These are phyloP conservation scores for Archilochus colubris DNA, from an alignment of 2,113 vertebrate genomes.

Conservation along the genomic window DNA sequence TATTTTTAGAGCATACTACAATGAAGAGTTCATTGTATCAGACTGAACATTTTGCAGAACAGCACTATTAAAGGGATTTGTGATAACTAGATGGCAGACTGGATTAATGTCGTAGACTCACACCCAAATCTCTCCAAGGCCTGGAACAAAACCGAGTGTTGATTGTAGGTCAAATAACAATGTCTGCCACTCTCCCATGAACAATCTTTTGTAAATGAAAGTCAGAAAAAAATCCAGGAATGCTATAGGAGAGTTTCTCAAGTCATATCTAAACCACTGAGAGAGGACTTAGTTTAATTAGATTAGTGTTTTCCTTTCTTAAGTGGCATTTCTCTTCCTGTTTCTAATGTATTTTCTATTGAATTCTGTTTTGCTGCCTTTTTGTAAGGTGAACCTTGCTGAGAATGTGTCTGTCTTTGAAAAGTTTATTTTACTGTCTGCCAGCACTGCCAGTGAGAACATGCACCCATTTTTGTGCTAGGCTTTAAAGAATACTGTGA, in stretches of 20 bases:
- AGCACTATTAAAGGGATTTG: constrained; percentile 28
- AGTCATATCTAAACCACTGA: neutral
- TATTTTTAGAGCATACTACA: constrained; percentile 34
- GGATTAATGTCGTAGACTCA: constrained; percentile 13
- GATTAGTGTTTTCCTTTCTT: neutral
- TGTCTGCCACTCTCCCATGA: neutral
- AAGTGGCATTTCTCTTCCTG: constrained; percentile 1
- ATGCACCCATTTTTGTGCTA: neutral
- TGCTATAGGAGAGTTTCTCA: neutral
- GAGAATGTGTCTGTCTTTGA: neutral
- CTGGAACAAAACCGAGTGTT: neutral
- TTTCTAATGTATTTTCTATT: neutral
- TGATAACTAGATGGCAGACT: constrained; percentile 38
- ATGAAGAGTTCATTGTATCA: constrained; percentile 30
- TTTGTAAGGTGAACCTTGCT: constrained; percentile 33
- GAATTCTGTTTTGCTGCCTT: neutral
- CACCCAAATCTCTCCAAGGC: constrained; percentile 4
- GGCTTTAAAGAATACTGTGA: neutral
- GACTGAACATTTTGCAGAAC: constrained; percentile 44
- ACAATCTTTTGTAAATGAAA: neutral
- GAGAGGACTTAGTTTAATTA: constrained; percentile 1
- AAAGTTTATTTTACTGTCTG: neutral
- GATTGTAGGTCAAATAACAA: neutral
- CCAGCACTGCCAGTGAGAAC: neutral
- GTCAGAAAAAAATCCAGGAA: neutral